A percentile compares a stretch with the other conserved stretches of the same genome.
Conservation (phyloP, 2,113 vertebrate genomes). For the Grammomys dolichurus region DNA sequence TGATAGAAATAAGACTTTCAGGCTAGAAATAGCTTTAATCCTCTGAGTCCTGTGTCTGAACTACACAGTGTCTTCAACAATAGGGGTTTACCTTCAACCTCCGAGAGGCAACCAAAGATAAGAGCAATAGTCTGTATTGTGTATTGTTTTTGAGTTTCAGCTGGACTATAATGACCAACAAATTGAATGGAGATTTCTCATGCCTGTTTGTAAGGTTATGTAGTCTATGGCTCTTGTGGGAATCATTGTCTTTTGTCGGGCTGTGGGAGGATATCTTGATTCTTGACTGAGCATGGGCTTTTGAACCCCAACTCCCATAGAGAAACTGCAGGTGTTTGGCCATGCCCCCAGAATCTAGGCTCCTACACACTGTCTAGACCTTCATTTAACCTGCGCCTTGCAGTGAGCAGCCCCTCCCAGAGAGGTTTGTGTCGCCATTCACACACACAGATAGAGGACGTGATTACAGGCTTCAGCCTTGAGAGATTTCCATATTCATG, state of each 20-base stretch:
- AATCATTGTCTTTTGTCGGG: background rate
- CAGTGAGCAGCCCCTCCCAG: too few relatives aligned
- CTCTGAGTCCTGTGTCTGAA: background rate
- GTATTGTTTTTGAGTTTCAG: background rate
- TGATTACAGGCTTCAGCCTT: too few relatives aligned
- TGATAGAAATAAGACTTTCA: background rate
- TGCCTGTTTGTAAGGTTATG: background rate
- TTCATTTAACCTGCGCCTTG: too few relatives aligned
- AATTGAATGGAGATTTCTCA: background rate
- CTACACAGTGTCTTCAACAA: background rate
- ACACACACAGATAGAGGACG: background rate
- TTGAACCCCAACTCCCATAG: too few relatives aligned
- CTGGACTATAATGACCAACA: background rate
- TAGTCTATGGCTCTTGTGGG: background rate
- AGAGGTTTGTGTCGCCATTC: too few relatives aligned
- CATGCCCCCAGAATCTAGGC: too few relatives aligned
- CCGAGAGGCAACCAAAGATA: background rate
- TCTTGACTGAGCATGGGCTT: too few relatives aligned
- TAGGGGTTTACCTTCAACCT: background rate
- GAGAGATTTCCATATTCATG: too few relatives aligned
- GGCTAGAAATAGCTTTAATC: background rate
- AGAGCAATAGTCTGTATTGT: background rate
- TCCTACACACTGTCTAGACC: too few relatives aligned
- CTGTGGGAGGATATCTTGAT: too few relatives aligned
- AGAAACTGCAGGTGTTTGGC: too few relatives aligned